Conservation (phyloP, 2,888 invertebrate species). For the Fragum fragum region DNA sequence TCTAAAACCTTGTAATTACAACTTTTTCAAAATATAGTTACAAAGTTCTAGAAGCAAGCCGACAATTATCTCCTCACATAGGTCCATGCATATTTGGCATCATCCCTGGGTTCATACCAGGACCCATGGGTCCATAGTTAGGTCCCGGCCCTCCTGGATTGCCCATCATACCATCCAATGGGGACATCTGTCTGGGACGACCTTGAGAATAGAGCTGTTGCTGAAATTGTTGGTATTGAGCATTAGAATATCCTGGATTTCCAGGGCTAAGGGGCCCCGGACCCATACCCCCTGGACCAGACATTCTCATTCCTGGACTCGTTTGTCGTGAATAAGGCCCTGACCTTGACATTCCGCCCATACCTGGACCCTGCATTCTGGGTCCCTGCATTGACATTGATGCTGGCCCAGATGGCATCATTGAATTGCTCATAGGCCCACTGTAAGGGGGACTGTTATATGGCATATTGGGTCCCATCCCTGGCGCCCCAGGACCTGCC, state of each 20-base stretch:
- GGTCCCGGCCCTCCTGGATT: slow-evolving; percentile 57
- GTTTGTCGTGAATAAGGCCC: slow-evolving; percentile 69
- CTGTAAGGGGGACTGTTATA: slow-evolving; percentile 68
- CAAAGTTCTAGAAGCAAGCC: too few species aligned
- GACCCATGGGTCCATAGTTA: slow-evolving; percentile 57
- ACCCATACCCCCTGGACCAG: slow-evolving; percentile 63
- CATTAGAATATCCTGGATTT: slow-evolving; percentile 70
- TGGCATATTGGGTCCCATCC: slow-evolving; percentile 71
- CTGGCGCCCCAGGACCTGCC: slow-evolving; percentile 25
- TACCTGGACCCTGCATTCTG: slow-evolving; percentile 70
- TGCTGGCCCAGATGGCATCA: slow-evolving; percentile 70
- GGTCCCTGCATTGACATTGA: slow-evolving; percentile 75
- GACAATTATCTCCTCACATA: slow-evolving; percentile 50
- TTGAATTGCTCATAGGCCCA: slow-evolving; percentile 61
- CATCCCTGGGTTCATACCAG: slow-evolving; percentile 72
- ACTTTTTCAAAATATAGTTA: too few species aligned
- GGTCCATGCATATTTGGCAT: slow-evolving; percentile 78
- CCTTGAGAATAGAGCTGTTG: slow-evolving; percentile 84
- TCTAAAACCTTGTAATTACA: too few species aligned
- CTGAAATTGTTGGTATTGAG: slow-evolving; percentile 85
- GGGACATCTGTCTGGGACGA: slow-evolving; percentile 79
- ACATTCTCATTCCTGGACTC: slow-evolving; percentile 73
- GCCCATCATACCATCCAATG: slow-evolving; percentile 78
- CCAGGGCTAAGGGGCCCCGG: slow-evolving; percentile 60
- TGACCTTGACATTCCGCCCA: slow-evolving; percentile 67